Base-by-base conservation (phyloP, 2,888 invertebrate species). In the Flexamia atlantica region DNA sequence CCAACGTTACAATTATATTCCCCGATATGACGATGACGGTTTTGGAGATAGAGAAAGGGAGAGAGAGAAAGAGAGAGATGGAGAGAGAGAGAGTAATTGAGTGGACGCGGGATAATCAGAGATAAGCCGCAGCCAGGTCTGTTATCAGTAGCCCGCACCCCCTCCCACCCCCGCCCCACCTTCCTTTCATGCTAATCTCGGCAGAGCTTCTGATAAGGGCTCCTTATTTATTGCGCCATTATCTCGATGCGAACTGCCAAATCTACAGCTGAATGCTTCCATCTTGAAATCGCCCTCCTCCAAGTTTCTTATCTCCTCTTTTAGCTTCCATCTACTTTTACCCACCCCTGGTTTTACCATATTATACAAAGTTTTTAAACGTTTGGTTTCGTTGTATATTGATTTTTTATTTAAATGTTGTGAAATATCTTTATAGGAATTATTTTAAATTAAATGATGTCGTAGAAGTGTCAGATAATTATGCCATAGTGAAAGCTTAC, bases 161-260 rank as follows among this genome's bases (percentile, higher is more conserved):
- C 68, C 74, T 14, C 79, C 50, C 25, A 40, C n/a, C 46, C 23
- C 64, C 80, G 7, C 14, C n/a, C 81, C 81, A 36, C 57, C 60
- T 57, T 81, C 81, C 81, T 60, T 81, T 57, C 60, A 57, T 64
- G 60, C 64, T 81, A 64, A 82, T 82, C 82, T 50, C 46, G 50
- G 20, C 68, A 28, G 81, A 25, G 32, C 28, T 50, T 40, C 68
- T 82, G 72, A 82, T 83, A 70, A 82, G 28, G 32, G 82, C 70
- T 68, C 72, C 82, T 84, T 84, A 84, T 84, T 84, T 84, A 84
- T 84, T 84, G 82, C 84, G 40, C 79, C 84, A 84, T 84, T 84
- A 84, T 84, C 82, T 82, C 82, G 82, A 57, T 82, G 81, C 76
- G 68, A 40, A 70, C 82, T 82, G 82, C 70, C 82, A 82, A 82